Conservation (phyloP, 2,113 vertebrate genomes). For the Pelodiscus sinensis region DNA sequence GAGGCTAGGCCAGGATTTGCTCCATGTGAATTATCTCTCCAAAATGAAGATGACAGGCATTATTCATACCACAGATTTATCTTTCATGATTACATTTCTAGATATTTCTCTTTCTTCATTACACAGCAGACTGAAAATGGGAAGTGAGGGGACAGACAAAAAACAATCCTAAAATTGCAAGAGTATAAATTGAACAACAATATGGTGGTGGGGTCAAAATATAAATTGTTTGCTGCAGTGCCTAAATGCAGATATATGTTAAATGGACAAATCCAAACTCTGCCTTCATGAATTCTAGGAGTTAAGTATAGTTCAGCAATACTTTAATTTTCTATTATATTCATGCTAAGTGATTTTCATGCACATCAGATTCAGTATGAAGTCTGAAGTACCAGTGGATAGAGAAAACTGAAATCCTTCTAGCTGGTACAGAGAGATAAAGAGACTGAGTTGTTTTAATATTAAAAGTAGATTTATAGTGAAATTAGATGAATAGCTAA, state of each 20-base stretch:
- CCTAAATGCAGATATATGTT: slow-evolving; percentile 33
- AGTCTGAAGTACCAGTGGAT: slow-evolving; percentile 34
- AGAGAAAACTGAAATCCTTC: slow-evolving; percentile 54
- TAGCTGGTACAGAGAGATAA: slow-evolving; percentile 53
- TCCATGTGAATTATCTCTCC: not conserved
- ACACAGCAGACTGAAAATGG: slow-evolving; percentile 29
- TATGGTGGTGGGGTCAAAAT: slow-evolving; percentile 61
- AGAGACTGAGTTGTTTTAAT: slow-evolving; percentile 40
- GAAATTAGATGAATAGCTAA: slow-evolving; percentile 52
- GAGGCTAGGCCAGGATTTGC: not conserved
- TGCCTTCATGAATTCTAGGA: slow-evolving; percentile 58
- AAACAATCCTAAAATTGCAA: slow-evolving; percentile 56
- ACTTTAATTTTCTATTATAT: slow-evolving; percentile 71
- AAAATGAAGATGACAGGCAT: not conserved
- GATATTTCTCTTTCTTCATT: slow-evolving; percentile 24
- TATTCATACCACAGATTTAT: not conserved
- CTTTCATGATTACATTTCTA: not conserved
- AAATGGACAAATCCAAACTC: slow-evolving; percentile 55
- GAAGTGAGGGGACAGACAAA: not conserved
- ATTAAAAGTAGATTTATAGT: slow-evolving; percentile 38
- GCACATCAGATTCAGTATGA: slow-evolving; percentile 49
- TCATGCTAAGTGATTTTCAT: slow-evolving; percentile 68
- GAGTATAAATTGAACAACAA: slow-evolving; percentile 46
- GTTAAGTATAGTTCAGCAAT: slow-evolving; percentile 39
- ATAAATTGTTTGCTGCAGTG: slow-evolving; percentile 57